These are phyloP conservation scores for Montipora efflorescens DNA, from an alignment of 64 coral and sea anemone species.

Conservation along the genomic window DNA sequence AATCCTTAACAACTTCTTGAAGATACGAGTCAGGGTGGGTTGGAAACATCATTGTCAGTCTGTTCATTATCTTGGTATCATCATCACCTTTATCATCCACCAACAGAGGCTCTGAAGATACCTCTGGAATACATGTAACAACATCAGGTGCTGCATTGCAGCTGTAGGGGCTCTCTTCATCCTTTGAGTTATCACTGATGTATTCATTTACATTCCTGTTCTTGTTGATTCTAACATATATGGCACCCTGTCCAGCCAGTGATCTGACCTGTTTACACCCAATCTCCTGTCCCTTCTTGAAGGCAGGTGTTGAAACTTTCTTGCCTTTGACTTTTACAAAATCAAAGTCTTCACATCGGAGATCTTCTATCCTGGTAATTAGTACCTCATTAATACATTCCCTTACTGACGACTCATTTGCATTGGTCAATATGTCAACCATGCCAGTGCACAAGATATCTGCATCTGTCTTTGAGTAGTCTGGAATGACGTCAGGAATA, in stretches of 20 bases:
- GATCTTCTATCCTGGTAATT: constrained; percentile 14
- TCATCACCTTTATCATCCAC: background rate
- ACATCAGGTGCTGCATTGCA: background rate
- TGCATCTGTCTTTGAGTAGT: constrained; percentile 30
- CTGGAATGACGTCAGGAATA: constrained; percentile 31
- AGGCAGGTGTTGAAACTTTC: constrained; percentile 35
- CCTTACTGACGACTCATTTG: constrained; percentile 31
- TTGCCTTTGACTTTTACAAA: constrained; percentile 67
- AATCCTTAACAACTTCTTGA: constrained; percentile 3
- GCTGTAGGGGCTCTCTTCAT: background rate
- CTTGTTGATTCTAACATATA: constrained; percentile 63
- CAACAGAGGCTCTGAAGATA: background rate
- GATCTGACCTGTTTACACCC: constrained; percentile 32
- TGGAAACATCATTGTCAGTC: background rate
- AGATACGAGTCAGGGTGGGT: background rate
- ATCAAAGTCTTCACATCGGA: constrained; percentile 38
- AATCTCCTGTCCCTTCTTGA: constrained; percentile 41
- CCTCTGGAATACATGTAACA: background rate
- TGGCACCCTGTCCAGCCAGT: constrained; percentile 34
- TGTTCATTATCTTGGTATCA: background rate
- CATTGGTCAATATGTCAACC: constrained; percentile 62
- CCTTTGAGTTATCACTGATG: background rate
- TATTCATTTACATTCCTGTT: background rate
- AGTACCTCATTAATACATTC: constrained; percentile 41
- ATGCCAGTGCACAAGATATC: constrained; percentile 51